Conservation (phyloP, 2,797 vertebrate species). For the Halcyon smyrnensis region DNA sequence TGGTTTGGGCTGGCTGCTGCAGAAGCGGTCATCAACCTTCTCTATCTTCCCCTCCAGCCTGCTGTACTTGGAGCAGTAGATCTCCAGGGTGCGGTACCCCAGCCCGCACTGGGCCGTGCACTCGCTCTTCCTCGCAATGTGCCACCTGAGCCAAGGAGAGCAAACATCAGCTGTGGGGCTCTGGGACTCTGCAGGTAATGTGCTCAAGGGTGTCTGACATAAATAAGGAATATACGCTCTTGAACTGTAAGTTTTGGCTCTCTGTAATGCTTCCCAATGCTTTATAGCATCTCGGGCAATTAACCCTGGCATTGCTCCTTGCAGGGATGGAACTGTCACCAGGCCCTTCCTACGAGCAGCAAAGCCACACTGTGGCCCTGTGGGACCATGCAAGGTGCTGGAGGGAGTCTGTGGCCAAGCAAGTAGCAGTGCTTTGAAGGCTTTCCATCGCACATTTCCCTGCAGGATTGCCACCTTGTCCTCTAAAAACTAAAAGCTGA, state of each 20-base stretch:
- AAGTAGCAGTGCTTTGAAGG: neutral
- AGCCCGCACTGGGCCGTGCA: conserved; percentile 91
- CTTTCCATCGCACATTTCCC: neutral
- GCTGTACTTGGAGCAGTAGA: conserved; percentile 92
- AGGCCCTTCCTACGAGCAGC: neutral
- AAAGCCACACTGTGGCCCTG: neutral
- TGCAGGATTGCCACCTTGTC: neutral
- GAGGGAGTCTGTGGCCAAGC: neutral
- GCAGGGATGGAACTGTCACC: neutral
- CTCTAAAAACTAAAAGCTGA: neutral
- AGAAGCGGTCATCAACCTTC: conserved; percentile 91
- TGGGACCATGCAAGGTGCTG: rapidly evolving
- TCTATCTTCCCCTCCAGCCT: conserved; percentile 86
- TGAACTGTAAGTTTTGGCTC: neutral
- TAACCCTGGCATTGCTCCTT: neutral
- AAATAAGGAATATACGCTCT: neutral
- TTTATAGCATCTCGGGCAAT: neutral
- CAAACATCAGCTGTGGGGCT: neutral
- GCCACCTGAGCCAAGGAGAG: conserved; percentile 83
- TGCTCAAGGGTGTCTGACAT: neutral
- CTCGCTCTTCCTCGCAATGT: conserved; percentile 90
- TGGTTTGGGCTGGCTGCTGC: conserved; percentile 87
- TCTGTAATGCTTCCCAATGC: neutral
- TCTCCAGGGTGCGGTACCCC: conserved; percentile 91
- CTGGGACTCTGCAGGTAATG: rapidly evolving